These are phyloP conservation scores for Cecropterus lyciades DNA, from an alignment of 1,140 invertebrate genomes.

Conservation along the genomic window DNA sequence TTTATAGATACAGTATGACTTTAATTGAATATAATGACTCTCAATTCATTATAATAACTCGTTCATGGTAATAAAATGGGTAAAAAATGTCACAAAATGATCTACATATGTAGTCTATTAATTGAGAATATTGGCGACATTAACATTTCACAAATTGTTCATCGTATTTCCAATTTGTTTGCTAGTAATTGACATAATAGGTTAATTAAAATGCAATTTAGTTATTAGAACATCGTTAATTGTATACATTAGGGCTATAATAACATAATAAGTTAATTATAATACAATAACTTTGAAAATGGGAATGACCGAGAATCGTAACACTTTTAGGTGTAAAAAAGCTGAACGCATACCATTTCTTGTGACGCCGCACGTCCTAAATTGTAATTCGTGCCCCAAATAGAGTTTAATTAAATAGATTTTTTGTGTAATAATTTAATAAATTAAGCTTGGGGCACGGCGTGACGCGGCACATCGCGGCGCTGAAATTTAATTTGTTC, in stretches of 20 bases:
- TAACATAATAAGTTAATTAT: background rate
- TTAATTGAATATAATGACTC: too few species aligned
- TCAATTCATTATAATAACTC: too few species aligned
- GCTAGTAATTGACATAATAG: too few species aligned
- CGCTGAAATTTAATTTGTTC: slow-evolving; percentile 40
- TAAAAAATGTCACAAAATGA: too few species aligned
- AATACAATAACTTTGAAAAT: slow-evolving; percentile 1
- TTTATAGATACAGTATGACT: too few species aligned
- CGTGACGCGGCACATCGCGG: slow-evolving; percentile 36
- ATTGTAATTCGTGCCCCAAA: slow-evolving; percentile 22
- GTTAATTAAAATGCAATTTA: too few species aligned
- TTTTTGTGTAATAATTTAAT: slow-evolving; percentile 41
- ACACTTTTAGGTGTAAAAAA: slow-evolving; percentile 2
- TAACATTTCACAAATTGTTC: too few species aligned
- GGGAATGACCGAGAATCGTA: background rate
- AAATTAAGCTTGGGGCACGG: slow-evolving; percentile 39
- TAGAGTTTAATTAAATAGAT: slow-evolving; percentile 39
- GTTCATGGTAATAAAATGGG: too few species aligned
- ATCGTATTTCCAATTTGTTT: too few species aligned
- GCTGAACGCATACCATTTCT: background rate
- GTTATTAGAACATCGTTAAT: too few species aligned
- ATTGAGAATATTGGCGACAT: too few species aligned
- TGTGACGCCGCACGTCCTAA: slow-evolving; percentile 22
- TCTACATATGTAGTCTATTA: too few species aligned
- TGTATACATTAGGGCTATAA: background rate